Evolutionary conservation across 2,888 invertebrate species (phyloP).

Genomic region (Smittia sp.): DNA sequence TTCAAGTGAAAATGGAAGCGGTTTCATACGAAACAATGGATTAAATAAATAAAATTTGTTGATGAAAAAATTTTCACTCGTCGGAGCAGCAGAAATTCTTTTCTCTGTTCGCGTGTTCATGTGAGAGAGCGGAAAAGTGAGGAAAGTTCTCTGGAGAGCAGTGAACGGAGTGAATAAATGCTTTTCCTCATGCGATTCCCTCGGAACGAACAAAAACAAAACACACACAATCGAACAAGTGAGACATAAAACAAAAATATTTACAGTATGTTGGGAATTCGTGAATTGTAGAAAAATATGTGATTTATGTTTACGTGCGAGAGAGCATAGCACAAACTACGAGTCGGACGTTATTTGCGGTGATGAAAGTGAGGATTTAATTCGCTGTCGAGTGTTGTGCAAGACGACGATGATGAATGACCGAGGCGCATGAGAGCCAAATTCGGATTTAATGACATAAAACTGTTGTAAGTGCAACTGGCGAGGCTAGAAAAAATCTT

Average conservation of each 20-base stretch:
- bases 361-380: not conserved
- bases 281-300: conserved; percentile 15
- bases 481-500: too few species aligned
- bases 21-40: conserved; percentile 28
- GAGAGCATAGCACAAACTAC: not conserved
- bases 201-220: conserved; percentile 24
- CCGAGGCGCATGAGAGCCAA: too few species aligned
- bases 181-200: conserved; percentile 25
- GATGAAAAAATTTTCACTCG: conserved; percentile 33
- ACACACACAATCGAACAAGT: conserved; percentile 37
- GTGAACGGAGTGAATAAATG: not conserved
- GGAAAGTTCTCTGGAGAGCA: conserved; percentile 23
- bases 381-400: too few species aligned
- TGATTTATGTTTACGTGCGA: conserved; percentile 30
- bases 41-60: conserved; percentile 33
- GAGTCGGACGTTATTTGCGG: not conserved
- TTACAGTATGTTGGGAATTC: conserved; percentile 22
- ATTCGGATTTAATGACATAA: too few species aligned
- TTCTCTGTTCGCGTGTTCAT: not conserved
- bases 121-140: not conserved
- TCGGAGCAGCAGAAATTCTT: conserved; percentile 18
- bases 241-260: conserved; percentile 22
- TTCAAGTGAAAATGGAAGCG: not conserved
- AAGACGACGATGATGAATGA: too few species aligned
- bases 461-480: too few species aligned